Conservation (phyloP, 2,113 vertebrate genomes). For the Xiphophorus couchianus region DNA sequence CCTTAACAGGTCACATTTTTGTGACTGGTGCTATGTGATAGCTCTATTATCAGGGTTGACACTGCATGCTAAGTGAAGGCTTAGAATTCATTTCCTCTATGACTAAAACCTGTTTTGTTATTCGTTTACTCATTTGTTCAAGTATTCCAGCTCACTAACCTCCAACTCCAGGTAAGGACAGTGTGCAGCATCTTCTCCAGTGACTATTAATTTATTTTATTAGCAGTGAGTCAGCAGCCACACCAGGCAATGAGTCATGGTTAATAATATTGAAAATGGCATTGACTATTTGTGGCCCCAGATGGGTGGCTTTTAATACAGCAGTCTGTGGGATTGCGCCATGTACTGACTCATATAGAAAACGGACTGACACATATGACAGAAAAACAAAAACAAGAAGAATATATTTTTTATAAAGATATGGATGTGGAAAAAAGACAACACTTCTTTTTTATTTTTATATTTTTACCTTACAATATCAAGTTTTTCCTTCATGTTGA, state of each 20-base stretch:
- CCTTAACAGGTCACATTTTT: not conserved
- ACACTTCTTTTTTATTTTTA: not conserved
- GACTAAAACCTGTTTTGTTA: not conserved
- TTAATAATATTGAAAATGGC: slow-evolving; percentile 52
- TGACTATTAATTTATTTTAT: slow-evolving; percentile 42
- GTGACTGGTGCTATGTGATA: not conserved
- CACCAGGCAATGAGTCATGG: slow-evolving; percentile 48
- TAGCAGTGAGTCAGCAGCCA: slow-evolving; percentile 47
- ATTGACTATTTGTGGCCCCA: slow-evolving; percentile 40
- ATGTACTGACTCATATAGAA: slow-evolving; percentile 15
- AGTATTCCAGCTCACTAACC: slow-evolving; percentile 8
- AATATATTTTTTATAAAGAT: not conserved
- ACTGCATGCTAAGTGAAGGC: not conserved
- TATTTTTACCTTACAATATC: not conserved
- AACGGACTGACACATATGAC: slow-evolving; percentile 19
- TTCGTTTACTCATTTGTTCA: not conserved
- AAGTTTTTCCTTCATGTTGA: not conserved
- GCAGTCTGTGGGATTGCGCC: slow-evolving; percentile 19
- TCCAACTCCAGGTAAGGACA: not conserved
- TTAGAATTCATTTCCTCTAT: not conserved
- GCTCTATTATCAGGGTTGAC: not conserved
- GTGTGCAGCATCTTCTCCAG: slow-evolving; percentile 9
- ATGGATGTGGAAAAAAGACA: not conserved
- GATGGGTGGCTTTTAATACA: slow-evolving; percentile 44
- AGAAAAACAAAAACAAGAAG: not conserved